Evolutionary conservation across 2,888 invertebrate genomes (phyloP), one percentile per base, ranked within the genome.

Genomic region (Rhogogaster chlorosoma): DNA sequence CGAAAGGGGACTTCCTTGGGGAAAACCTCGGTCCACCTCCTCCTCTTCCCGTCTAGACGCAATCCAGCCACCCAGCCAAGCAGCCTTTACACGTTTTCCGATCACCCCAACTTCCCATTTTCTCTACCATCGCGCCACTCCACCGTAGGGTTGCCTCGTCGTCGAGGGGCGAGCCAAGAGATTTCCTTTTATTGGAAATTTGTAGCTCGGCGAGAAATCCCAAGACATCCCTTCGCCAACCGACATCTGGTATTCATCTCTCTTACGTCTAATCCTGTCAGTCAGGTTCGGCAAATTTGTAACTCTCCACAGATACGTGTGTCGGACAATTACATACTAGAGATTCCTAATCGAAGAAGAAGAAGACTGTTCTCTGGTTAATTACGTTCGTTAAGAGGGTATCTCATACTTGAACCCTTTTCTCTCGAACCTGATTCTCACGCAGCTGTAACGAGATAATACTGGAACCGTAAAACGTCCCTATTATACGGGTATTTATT

Each of bases 41-140:
- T 86, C 84, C 71, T 84, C 86, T 87, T 87, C 67, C 77, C 87
- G 90, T 91, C 90, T 89, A 90, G 90, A 91, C 89, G 87, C 89
- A 89, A 90, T 87, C 88, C 89, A 90, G 88, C 88, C 88, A 87
- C 89, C 90, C 83, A 90, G 87, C 88, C 88, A 87, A 89, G 90
- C 83, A 90, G 87, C 89, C 90, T 91, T 90, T 89, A 89, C 89
- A 89, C 91, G 91, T 92, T 92, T 93, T 92, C 91, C 91, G 92
- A 93, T 93, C 92, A 91, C 90, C 89, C 87, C 89, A 88, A 88
- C 88, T 86, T 85, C 88, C 87, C 87, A 85, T 84, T 85, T 61
- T 86, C 83, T n/a, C 84, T 82, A n/a, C 82, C 84, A 82, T 82
- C 80, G 83, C 78, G 83, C 84, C 83, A 84, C 77, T 83, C 83